These are phyloP conservation scores for Falco naumanni DNA, from an alignment of 2,797 vertebrate genomes.

Conservation along the genomic window DNA sequence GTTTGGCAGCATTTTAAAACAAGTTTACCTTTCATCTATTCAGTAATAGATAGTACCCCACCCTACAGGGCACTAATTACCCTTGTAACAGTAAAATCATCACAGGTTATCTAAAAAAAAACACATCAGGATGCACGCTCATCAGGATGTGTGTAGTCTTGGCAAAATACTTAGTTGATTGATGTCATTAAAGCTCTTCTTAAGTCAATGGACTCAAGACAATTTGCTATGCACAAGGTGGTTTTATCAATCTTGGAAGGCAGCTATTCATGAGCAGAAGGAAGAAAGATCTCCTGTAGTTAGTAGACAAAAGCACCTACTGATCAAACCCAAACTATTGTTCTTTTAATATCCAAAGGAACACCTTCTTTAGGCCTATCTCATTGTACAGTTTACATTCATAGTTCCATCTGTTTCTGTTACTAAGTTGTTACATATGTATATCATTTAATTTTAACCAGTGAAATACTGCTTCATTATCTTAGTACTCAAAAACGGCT, in stretches of 20 bases:
- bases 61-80: neutral
- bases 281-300: neutral
- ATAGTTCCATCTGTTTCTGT: neutral
- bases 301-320: neutral
- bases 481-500: neutral
- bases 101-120: neutral
- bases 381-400: neutral
- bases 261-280: neutral
- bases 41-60: neutral
- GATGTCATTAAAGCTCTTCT: neutral
- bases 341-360: neutral
- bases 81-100: neutral
- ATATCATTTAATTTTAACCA: neutral
- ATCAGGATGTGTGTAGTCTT: neutral
- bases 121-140: neutral
- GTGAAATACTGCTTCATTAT: neutral
- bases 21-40: neutral
- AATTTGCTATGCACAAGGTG: neutral
- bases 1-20: neutral
- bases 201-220: neutral
- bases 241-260: neutral
- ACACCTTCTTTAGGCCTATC: neutral
- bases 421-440: neutral
- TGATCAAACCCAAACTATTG: neutral
- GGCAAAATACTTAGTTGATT: neutral